Evolutionary conservation across 2,888 invertebrate species (phyloP).

Genomic region (Gymnoscelis rufifasciata): DNA sequence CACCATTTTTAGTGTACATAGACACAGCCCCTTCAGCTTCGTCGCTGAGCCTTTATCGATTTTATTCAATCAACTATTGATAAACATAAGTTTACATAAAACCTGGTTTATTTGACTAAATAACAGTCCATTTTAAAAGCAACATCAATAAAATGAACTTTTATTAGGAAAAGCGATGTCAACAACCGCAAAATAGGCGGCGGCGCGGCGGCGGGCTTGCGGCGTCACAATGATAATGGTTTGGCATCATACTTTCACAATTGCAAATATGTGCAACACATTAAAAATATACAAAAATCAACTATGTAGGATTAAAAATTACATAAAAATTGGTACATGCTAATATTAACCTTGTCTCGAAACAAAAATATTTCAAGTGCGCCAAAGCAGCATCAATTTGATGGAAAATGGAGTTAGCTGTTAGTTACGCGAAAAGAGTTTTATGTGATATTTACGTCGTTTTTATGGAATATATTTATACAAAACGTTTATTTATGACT

Average conservation of each 20-base stretch:
- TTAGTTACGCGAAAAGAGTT: conserved; percentile 4
- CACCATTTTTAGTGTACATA: conserved; percentile 1
- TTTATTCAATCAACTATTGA: background rate
- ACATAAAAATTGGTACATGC: background rate
- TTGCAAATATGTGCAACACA: background rate
- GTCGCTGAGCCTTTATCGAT: background rate
- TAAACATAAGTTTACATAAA: too few species aligned
- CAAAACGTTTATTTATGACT: background rate
- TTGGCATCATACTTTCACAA: conserved; percentile 3
- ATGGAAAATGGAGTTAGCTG: conserved; percentile 17
- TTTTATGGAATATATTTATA: background rate
- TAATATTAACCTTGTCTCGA: background rate
- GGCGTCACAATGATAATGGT: conserved; percentile 16
- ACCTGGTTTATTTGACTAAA: too few species aligned
- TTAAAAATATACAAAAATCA: background rate
- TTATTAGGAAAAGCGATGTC: conserved; percentile 38
- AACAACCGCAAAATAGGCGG: conserved; percentile 43
- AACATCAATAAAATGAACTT: conserved; percentile 29
- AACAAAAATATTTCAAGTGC: conserved; percentile 4
- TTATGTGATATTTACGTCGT: background rate
- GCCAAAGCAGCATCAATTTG: conserved; percentile 8
- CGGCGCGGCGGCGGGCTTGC: conserved; percentile 26
- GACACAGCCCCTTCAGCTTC: background rate
- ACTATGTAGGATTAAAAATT: background rate
- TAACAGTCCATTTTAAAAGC: background rate